A percentile compares a stretch with the other conserved stretches of the same genome.
Conservation (phyloP, 2,113 vertebrate species). For the Copsychus sechellarum region DNA sequence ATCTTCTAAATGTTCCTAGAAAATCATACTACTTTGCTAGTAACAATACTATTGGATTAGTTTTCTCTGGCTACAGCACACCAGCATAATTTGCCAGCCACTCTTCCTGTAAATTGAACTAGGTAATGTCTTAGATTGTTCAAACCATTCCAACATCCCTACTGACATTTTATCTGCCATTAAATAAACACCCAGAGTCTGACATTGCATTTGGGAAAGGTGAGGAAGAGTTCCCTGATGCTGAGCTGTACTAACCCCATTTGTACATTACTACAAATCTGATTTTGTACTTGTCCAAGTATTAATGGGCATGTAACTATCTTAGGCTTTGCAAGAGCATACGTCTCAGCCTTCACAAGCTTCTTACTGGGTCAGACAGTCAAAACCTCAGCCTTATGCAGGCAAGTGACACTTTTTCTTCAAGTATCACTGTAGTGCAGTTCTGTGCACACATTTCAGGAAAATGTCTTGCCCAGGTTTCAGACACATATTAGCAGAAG, state of each 20-base stretch:
- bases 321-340: background rate
- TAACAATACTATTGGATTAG: accelerated
- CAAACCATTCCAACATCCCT: background rate
- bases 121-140: background rate
- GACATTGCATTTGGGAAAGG: background rate
- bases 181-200: background rate
- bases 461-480: background rate
- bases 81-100: background rate
- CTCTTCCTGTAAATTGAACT: background rate
- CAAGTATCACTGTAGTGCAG: background rate
- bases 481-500: background rate
- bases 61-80: background rate
- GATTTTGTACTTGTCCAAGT: background rate
- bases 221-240: background rate
- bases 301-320: background rate
- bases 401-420: background rate
- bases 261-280: background rate
- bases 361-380: background rate
- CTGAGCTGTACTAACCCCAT: background rate
- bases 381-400: background rate
- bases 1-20: background rate
- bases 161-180: background rate
- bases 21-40: background rate
- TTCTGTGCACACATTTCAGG: background rate
- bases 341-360: background rate